Conservation (phyloP, 2,888 invertebrate species). For the Metopia argyrocephala region DNA sequence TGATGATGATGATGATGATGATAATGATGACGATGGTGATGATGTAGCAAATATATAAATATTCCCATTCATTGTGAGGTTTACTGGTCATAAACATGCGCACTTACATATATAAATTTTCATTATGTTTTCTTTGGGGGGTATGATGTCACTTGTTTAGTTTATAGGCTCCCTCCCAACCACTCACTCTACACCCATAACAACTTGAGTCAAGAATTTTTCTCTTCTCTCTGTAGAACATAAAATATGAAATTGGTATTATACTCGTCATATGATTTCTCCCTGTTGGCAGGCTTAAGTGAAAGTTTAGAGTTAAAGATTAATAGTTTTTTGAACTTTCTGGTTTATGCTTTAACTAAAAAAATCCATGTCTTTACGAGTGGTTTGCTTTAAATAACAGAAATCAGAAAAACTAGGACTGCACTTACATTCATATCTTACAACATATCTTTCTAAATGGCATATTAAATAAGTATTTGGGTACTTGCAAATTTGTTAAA, state of each 20-base stretch:
- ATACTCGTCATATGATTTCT: background rate
- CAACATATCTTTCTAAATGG: background rate
- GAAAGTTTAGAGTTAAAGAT: conserved; percentile 48
- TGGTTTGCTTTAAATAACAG: background rate
- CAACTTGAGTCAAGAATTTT: conserved; percentile 9
- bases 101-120: conserved; percentile 49
- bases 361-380: background rate
- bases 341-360: background rate
- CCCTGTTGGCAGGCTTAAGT: conserved; percentile 16
- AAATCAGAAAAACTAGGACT: background rate
- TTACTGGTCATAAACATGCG: conserved; percentile 66
- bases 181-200: background rate
- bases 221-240: background rate
- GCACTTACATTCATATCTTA: background rate
- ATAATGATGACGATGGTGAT: background rate
- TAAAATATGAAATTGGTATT: conserved; percentile 12
- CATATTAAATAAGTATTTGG: background rate
- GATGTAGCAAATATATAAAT: conserved; percentile 17
- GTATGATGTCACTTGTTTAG: conserved; percentile 72
- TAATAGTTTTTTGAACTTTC: conserved; percentile 49
- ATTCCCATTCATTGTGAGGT: conserved; percentile 30
- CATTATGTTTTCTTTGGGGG: conserved; percentile 40
- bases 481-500: background rate
- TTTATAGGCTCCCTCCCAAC: background rate
- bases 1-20: background rate